Percentiles rank a stretch among this genome's conserved stretches.
Conservation (phyloP, 2,113 vertebrate genomes). For the Scortum barcoo region DNA sequence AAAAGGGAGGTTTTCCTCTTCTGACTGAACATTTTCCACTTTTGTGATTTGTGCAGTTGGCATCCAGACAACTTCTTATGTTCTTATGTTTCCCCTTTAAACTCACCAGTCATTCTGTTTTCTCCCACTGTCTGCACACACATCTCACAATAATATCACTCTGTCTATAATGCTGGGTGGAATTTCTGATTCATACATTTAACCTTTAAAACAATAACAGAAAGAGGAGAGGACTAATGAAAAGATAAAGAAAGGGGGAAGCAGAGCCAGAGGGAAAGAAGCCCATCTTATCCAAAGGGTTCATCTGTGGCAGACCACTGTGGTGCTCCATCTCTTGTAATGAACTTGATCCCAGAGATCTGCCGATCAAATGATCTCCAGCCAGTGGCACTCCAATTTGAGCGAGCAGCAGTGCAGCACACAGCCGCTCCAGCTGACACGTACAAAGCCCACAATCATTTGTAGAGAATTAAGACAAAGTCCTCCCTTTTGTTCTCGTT, state of each 20-base stretch:
- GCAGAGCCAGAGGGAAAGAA: conserved; percentile 21
- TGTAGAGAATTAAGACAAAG: conserved; percentile 48
- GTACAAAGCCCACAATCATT: not conserved
- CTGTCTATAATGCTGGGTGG: not conserved
- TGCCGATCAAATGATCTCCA: conserved; percentile 61
- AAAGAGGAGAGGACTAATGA: conserved; percentile 11
- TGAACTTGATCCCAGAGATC: conserved; percentile 71
- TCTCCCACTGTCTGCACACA: not conserved
- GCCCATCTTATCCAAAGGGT: conserved; percentile 48
- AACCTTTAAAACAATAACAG: not conserved
- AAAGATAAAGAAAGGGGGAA: conserved; percentile 30
- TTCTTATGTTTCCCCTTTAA: not conserved
- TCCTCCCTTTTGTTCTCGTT: conserved; percentile 28
- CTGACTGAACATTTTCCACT: not conserved
- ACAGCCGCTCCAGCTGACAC: conserved; percentile 3
- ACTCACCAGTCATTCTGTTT: not conserved
- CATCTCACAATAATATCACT: not conserved
- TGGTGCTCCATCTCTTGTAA: conserved; percentile 59
- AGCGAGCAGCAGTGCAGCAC: conserved; percentile 39
- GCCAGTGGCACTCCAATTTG: conserved; percentile 46
- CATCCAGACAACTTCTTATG: not conserved
- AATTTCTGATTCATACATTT: not conserved
- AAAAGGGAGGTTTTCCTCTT: not conserved
- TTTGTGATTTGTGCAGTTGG: not conserved
- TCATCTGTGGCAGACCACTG: conserved; percentile 51